Percentiles rank a stretch among this genome's conserved stretches.
Evolutionary conservation across 2,113 vertebrate species (phyloP).

Genomic region (Chloroceryle aenea): DNA sequence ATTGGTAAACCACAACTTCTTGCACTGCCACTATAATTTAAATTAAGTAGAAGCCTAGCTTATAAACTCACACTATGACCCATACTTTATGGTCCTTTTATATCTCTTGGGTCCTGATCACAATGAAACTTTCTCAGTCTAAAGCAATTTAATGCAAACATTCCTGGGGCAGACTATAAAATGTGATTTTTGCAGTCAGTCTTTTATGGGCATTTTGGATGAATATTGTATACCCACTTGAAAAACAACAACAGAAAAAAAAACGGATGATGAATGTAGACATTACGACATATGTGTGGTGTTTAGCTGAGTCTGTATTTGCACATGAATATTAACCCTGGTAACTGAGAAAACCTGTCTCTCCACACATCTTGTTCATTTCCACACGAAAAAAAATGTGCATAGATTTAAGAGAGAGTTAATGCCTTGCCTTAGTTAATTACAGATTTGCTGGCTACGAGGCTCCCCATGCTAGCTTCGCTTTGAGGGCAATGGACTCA

Average conservation of each 20-base stretch:
- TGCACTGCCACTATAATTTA: conserved; percentile 66
- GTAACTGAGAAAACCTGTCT: conserved; percentile 55
- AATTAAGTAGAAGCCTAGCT: conserved; percentile 74
- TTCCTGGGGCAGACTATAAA: conserved; percentile 71
- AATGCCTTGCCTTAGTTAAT: conserved; percentile 56
- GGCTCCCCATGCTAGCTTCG: conserved; percentile 1
- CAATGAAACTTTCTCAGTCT: conserved; percentile 71
- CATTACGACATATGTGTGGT: conserved; percentile 69
- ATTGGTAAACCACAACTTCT: conserved; percentile 72
- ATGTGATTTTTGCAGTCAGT: conserved; percentile 68
- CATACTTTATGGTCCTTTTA: conserved; percentile 69
- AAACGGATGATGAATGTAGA: conserved; percentile 58
- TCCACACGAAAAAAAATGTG: conserved; percentile 56
- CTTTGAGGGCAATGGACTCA: conserved; percentile 22
- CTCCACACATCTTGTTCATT: conserved; percentile 58
- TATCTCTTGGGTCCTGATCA: conserved; percentile 75
- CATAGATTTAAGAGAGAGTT: conserved; percentile 62
- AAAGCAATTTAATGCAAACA: conserved; percentile 75
- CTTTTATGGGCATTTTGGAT: conserved; percentile 73
- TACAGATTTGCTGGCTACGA: conserved; percentile 56
- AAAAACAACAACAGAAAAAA: conserved; percentile 50
- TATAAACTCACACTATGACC: conserved; percentile 75
- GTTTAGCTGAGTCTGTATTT: conserved; percentile 70
- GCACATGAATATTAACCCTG: conserved; percentile 66
- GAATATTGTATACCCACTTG: conserved; percentile 56